These are phyloP conservation scores for Percopsis transmontana DNA, from an alignment of 2,113 vertebrate genomes.

Conservation along the genomic window DNA sequence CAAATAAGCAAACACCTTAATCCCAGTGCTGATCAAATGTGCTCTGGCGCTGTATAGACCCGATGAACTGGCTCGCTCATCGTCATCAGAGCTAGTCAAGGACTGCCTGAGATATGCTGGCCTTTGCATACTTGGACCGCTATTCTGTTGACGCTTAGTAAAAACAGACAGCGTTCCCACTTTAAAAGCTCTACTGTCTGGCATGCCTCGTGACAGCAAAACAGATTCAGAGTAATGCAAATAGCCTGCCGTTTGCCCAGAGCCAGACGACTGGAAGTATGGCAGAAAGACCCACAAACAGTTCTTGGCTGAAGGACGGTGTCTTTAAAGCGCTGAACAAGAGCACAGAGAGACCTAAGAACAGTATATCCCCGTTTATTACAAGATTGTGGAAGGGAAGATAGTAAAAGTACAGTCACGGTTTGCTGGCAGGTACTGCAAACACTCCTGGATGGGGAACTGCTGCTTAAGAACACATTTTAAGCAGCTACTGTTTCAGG, in stretches of 20 bases:
- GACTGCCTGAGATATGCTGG: constrained; percentile 24
- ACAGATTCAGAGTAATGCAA: constrained; percentile 11
- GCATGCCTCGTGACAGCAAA: constrained; percentile 15
- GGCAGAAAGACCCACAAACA: constrained; percentile 37
- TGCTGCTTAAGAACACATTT: too few relatives aligned
- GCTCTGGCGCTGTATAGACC: neutral
- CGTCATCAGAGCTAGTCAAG: constrained; percentile 18
- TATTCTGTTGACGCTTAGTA: constrained; percentile 32
- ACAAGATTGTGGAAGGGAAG: neutral
- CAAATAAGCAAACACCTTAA: neutral
- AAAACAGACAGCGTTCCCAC: constrained; percentile 44
- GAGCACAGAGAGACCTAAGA: constrained; percentile 4
- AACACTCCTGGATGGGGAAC: too few relatives aligned
- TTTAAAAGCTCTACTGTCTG: constrained; percentile 47
- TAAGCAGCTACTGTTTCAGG: too few relatives aligned
- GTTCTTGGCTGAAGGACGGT: constrained; percentile 12
- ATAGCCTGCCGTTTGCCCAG: constrained; percentile 13
- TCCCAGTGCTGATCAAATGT: neutral
- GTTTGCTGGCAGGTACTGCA: too few relatives aligned
- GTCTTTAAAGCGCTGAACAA: constrained; percentile 16
- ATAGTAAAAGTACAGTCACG: too few relatives aligned
- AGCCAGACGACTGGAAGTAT: constrained; percentile 29
- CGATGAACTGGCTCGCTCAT: constrained; percentile 18
- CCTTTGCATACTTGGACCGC: constrained; percentile 22
- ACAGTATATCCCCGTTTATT: neutral